Base-by-base conservation (phyloP, 2,888 invertebrate species). In the Mycogona germanica region DNA sequence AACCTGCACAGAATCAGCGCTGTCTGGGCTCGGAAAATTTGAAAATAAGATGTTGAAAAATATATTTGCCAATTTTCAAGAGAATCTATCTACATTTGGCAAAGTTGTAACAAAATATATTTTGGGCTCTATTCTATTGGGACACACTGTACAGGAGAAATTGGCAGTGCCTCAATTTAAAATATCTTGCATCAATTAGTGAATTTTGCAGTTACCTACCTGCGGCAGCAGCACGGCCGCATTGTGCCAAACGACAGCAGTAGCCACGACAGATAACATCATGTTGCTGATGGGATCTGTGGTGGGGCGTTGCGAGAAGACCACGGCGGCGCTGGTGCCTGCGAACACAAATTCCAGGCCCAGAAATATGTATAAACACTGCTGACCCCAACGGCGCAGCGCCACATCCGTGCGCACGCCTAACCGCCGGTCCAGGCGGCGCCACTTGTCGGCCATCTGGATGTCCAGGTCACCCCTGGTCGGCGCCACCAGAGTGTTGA, bases 211-310 rank as follows among this genome's bases (percentile, higher is more conserved):
- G n/a, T n/a, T n/a, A n/a, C n/a, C n/a, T n/a, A n/a, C n/a, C n/a
- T n/a, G n/a, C 21, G 42, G 42, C 7, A 45, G 26, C 45, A 45
- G 6, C 9, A 52, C 26, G 2, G 52, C 37, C 19, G 35, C 30
- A 25, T 52, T 42, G 52, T 46, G 41, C 52, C 52, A 52, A 1
- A 32, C 42, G 17, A 52, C 25, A 1, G 46, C 37, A 5, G 37
- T 19, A 19, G 32, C 45, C 19, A 41, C 29, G 25, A 32, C n/a
- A 17, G 35, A 25, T 17, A 52, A 29, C 12, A 52, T 21, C n/a
- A 45, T 19, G 37, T 35, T 32, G 26, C 19, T 25, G 14, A 44
- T 9, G 17, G 44, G 37, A 23, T 52, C 45, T 3, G 17, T 37
- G 17, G 37, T 25, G 9, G 23, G 14, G 7, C 52, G 26, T 38